These are phyloP conservation scores for Smutsia gigantea DNA, from an alignment of 2,797 vertebrate genomes.

Conservation along the genomic window DNA sequence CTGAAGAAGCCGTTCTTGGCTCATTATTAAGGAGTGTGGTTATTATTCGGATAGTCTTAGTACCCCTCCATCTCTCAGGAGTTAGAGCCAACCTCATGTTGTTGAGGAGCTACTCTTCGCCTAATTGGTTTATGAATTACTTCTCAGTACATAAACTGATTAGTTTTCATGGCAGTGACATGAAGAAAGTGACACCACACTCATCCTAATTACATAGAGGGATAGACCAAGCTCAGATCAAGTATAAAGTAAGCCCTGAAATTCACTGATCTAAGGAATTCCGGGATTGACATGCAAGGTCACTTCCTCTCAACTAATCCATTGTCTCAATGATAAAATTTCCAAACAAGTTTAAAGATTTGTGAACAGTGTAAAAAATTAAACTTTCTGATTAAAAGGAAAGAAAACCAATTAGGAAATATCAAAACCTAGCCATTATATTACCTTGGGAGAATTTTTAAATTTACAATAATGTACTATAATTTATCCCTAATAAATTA, in stretches of 20 bases:
- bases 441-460: not conserved
- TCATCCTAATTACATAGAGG: not conserved
- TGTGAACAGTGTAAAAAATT: not conserved
- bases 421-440: not conserved
- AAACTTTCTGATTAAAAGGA: slow-evolving; percentile 5
- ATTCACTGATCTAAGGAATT: not conserved
- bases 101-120: not conserved
- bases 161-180: not conserved
- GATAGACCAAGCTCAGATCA: not conserved
- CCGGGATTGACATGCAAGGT: not conserved
- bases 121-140: not conserved
- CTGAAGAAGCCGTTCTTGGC: not conserved
- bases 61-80: not conserved
- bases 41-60: not conserved
- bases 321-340: not conserved
- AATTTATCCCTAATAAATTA: not conserved
- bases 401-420: not conserved
- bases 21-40: not conserved
- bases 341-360: slow-evolving; percentile 11
- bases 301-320: not conserved
- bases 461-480: not conserved
- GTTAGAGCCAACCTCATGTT: not conserved
- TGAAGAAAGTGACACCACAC: not conserved
- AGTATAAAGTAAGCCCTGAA: not conserved
- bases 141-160: not conserved